Base-by-base conservation (phyloP, 2,113 vertebrate species). In the Calyptommatus sinebrachiatus region DNA sequence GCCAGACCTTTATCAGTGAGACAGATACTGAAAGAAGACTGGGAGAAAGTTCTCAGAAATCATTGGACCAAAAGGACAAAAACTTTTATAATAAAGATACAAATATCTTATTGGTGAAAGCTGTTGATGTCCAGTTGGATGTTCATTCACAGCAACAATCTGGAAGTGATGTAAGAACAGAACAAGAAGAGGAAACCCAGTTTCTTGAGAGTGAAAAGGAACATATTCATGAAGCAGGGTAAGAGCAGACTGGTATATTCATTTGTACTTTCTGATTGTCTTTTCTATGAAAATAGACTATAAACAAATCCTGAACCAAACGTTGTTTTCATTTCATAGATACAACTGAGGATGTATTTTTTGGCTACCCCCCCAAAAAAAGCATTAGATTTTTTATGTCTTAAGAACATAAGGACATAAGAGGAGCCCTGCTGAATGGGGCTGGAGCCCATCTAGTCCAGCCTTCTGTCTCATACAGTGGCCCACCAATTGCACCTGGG, bases 211-310 rank as follows among this genome's bases (percentile, higher is more conserved):
- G 10, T 73, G 83, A 80, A 60, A 73, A 57, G 81, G 82, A 90
- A 76, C n/a, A 5, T n/a, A 85, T 29, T 83, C 67, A 81, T 78
- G 83, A 84, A 63, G 63, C 71, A 2, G 78, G 91, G 95, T 96
- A 94, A 94, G 95, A 74, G 82, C 83, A 89, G 79, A 26, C 0
- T 4, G 71, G 11, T 1, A 8, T 65, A 68, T 84, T 61, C 35
- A 41, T 41, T 41, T 41, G 35, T 68, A 16, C 73, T 83, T 85
- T 65, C 12, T 70, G 63, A 65, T 35, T 70, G 81, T 62, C 61
- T 85, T 86, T 74, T n/a, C 5, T 12, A 61, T 57, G 1, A 74
- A 26, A 76, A 53, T 73, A 65, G 10, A 73, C 63, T 2, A 74
- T 9, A 1, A 6, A 75, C 0, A 57, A 68, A 20, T 29, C 14